These are phyloP conservation scores for Plebejus melissa DNA, from an alignment of 2,888 invertebrate genomes.

Conservation along the genomic window DNA sequence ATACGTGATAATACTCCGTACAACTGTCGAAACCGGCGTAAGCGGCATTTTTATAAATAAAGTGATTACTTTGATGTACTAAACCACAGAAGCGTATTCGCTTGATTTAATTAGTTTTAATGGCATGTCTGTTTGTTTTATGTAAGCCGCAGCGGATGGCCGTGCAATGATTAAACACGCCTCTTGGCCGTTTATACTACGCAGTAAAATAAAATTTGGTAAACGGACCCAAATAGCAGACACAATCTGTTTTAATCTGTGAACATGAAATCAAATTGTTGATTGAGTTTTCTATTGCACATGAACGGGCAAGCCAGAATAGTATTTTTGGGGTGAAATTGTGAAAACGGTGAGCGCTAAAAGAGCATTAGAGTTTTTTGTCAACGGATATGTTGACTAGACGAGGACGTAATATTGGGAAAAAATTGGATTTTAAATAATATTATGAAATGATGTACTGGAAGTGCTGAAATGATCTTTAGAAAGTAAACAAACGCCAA, in stretches of 20 bases:
- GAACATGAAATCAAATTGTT: conserved; percentile 27
- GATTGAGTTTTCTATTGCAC: conserved; percentile 27
- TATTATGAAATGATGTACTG: not conserved
- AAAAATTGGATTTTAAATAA: too few species aligned
- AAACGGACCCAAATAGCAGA: conserved; percentile 23
- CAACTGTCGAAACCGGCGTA: not conserved
- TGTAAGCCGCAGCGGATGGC: conserved; percentile 41
- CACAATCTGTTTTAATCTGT: conserved; percentile 12
- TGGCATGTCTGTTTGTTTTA: conserved; percentile 31
- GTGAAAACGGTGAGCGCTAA: not conserved
- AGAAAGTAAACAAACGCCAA: not conserved
- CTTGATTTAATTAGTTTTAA: not conserved
- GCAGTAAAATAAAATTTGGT: conserved; percentile 29
- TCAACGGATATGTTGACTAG: not conserved
- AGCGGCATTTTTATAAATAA: not conserved
- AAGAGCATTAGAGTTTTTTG: not conserved
- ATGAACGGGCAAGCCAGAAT: not conserved
- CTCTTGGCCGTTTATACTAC: conserved; percentile 42
- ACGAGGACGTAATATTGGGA: too few species aligned
- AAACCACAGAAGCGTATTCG: not conserved
- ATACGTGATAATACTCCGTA: too few species aligned
- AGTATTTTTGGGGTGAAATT: not conserved
- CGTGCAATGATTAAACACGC: conserved; percentile 68
- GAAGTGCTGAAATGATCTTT: not conserved
- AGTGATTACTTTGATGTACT: not conserved